phyloP scores from a whole-genome alignment of 2,113 vertebrate genomes.

The Channa maculata region DNA sequence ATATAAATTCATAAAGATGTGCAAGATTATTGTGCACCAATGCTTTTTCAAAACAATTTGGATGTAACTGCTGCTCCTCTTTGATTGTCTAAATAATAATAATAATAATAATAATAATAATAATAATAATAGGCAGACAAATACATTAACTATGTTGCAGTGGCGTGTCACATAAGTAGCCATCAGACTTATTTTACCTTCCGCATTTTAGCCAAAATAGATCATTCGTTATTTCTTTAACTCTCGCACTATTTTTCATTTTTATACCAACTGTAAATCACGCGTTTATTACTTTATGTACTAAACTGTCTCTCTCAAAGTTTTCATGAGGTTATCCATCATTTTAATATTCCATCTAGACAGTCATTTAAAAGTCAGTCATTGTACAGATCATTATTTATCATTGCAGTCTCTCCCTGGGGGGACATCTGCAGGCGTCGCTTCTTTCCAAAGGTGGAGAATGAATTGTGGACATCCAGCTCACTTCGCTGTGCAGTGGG shows the following conservation, averaged over 20 bases:
- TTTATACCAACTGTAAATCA: conserved; percentile 39
- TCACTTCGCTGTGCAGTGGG: conserved; percentile 82
- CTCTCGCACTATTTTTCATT: background rate
- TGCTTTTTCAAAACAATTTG: conserved; percentile 58
- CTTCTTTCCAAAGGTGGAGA: conserved; percentile 94
- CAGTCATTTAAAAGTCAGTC: conserved; percentile 66
- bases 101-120: conserved; percentile 50
- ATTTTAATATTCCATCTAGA: conserved; percentile 25
- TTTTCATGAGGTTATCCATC: conserved; percentile 40
- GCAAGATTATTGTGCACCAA: conserved; percentile 67
- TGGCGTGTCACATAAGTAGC: conserved; percentile 59
- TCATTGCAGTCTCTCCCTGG: conserved; percentile 85
- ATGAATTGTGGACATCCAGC: conserved; percentile 89
- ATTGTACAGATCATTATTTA: conserved; percentile 90
- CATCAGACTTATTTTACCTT: conserved; percentile 30
- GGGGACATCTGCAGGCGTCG: conserved; percentile 87
- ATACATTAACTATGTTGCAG: conserved; percentile 51
- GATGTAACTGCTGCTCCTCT: conserved; percentile 57
- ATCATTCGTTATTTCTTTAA: conserved; percentile 34
- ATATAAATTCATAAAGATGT: conserved; percentile 73
- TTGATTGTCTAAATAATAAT: conserved; percentile 85
- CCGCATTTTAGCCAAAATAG: conserved; percentile 17
- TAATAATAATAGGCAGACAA: conserved; percentile 42
- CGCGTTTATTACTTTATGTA: conserved; percentile 20
- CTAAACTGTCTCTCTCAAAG: conserved; percentile 14